Conservation (phyloP, 2,888 invertebrate genomes). For the Caenorhabditis sp. region DNA sequence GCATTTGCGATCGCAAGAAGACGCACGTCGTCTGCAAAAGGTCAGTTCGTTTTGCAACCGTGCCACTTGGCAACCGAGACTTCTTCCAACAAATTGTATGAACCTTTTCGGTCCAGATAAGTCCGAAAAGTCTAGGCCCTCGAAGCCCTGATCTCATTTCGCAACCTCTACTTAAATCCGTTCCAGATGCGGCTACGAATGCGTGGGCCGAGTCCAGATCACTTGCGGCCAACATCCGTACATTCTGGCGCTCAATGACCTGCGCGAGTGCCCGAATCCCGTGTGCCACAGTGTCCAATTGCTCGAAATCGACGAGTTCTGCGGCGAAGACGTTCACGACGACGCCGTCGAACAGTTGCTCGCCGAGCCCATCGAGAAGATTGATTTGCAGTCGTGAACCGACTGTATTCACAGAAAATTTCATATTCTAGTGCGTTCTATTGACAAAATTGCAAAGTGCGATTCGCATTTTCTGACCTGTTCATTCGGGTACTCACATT, state of each 20-base stretch:
- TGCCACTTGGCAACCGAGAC: too few relatives aligned
- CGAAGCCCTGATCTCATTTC: too few relatives aligned
- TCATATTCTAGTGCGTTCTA: neutral
- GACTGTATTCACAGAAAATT: too few relatives aligned
- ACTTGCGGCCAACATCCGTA: conserved; percentile 63
- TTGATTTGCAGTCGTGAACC: conserved; percentile 37
- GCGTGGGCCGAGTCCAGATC: conserved; percentile 60
- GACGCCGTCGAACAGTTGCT: conserved; percentile 31
- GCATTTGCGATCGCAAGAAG: conserved; percentile 62
- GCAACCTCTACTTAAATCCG: neutral
- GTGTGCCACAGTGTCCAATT: conserved; percentile 64
- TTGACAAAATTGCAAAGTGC: conserved; percentile 3
- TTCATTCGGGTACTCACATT: conserved; percentile 35
- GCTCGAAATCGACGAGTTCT: conserved; percentile 44
- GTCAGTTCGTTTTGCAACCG: conserved; percentile 45
- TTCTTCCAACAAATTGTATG: too few relatives aligned
- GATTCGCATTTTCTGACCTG: conserved; percentile 20
- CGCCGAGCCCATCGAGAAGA: conserved; percentile 51
- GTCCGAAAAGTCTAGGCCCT: too few relatives aligned
- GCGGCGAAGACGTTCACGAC: conserved; percentile 20
- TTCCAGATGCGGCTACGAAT: conserved; percentile 68
- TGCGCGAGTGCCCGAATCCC: conserved; percentile 64
- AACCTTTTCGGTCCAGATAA: too few relatives aligned
- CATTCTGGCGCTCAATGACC: conserved; percentile 62
- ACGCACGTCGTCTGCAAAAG: conserved; percentile 66